phyloP scores from a whole-genome alignment of 2,888 invertebrate genomes.

The Nineta flava region DNA sequence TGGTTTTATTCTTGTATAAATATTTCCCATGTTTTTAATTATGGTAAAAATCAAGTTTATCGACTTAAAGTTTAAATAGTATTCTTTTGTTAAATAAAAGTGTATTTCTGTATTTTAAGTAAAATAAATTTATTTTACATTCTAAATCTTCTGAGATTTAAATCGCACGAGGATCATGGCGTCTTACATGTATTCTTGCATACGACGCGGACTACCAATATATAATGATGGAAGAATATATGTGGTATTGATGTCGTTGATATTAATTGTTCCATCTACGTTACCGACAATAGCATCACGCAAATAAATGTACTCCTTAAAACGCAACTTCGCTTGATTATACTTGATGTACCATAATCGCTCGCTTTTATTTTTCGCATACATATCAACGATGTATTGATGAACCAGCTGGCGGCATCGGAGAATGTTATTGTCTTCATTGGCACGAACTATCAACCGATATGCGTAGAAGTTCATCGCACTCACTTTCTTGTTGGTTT shows the following conservation, averaged over 20 bases:
- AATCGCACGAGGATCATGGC: conserved; percentile 20
- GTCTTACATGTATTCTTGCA: conserved; percentile 19
- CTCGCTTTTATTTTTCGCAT: conserved; percentile 21
- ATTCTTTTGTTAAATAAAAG: too few species aligned
- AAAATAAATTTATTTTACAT: too few species aligned
- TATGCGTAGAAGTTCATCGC: conserved; percentile 17
- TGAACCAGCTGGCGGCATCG: conserved; percentile 17
- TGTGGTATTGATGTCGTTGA: conserved; percentile 12
- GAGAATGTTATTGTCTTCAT: conserved; percentile 13
- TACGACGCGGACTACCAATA: conserved; percentile 16
- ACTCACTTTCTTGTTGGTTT: conserved; percentile 14
- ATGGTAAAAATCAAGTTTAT: too few species aligned
- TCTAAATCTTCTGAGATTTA: too few species aligned
- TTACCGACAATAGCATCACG: conserved; percentile 13
- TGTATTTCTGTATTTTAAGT: too few species aligned
- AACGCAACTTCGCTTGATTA: conserved; percentile 18
- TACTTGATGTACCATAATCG: conserved; percentile 17
- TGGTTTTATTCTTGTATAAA: too few species aligned
- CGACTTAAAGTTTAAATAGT: too few species aligned
- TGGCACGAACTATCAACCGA: conserved; percentile 14
- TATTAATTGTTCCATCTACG: conserved; percentile 9
- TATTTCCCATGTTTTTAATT: too few species aligned
- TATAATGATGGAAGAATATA: conserved; percentile 14
- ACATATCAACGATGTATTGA: conserved; percentile 22
- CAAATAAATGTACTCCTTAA: conserved; percentile 18